Conservation (phyloP, 92 coral and sea anemone species). For the Chrysogorgia sp. region DNA sequence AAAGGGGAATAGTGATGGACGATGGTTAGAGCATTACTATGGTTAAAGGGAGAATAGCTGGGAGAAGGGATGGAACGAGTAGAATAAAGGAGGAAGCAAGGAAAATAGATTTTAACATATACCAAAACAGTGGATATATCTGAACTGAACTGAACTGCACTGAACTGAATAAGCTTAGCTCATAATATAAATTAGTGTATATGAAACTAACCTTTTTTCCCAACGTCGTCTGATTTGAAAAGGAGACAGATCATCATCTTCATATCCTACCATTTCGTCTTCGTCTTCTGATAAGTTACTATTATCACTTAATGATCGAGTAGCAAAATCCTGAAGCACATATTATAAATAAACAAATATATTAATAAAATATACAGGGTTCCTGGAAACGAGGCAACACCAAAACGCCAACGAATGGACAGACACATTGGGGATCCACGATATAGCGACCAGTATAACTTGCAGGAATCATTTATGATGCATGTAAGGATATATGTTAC, state of each 20-base stretch:
- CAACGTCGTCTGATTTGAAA: slow-evolving; percentile 77
- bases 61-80: too few species aligned
- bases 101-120: too few species aligned
- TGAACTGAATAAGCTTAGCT: neutral
- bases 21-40: too few species aligned
- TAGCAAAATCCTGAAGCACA: slow-evolving; percentile 69
- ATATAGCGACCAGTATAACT: neutral
- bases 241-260: slow-evolving; percentile 59
- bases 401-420: too few species aligned
- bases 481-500: neutral
- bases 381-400: too few species aligned
- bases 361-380: neutral
- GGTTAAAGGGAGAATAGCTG: too few species aligned
- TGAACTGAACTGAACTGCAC: too few species aligned
- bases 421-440: too few species aligned
- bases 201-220: slow-evolving; percentile 77
- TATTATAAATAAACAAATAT: neutral
- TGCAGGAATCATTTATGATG: neutral
- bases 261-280: slow-evolving; percentile 37
- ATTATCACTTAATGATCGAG: slow-evolving; percentile 71
- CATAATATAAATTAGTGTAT: neutral
- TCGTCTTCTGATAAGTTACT: slow-evolving; percentile 34
- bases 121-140: too few species aligned
- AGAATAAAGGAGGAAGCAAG: too few species aligned
- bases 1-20: neutral